Evolutionary conservation across 2,888 invertebrate genomes (phyloP).

Genomic region (Phlogophora meticulosa): DNA sequence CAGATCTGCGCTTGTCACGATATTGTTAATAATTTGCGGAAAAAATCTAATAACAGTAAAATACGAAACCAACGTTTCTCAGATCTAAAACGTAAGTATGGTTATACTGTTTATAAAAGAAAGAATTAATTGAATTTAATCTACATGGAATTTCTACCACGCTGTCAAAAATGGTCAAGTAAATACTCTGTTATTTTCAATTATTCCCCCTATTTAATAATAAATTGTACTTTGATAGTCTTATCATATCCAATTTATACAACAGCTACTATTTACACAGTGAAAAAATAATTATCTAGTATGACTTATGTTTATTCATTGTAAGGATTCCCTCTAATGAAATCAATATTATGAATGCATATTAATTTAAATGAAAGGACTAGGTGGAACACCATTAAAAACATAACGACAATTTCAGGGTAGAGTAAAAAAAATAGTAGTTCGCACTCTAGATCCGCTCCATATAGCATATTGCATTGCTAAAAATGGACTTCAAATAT

Average conservation of each 20-base stretch:
- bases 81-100: conserved; percentile 55
- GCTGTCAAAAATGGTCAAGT: conserved; percentile 65
- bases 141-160: conserved; percentile 26
- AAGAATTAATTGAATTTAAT: neutral
- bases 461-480: conserved; percentile 6
- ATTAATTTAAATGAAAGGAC: too few species aligned
- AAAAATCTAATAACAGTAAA: conserved; percentile 40
- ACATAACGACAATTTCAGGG: neutral
- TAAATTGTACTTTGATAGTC: neutral
- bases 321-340: conserved; percentile 54
- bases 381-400: neutral
- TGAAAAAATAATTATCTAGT: conserved; percentile 3
- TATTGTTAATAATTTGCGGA: conserved; percentile 55
- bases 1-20: conserved; percentile 63
- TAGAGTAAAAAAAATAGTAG: neutral
- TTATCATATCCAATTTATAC: neutral
- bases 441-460: neutral
- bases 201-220: conserved; percentile 8
- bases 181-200: conserved; percentile 62
- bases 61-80: conserved; percentile 30
- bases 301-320: conserved; percentile 27
- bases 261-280: neutral
- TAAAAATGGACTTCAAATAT: neutral
- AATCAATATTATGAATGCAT: conserved; percentile 21
- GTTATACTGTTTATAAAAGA: neutral